phyloP scores from a whole-genome alignment of 2,113 vertebrate genomes.

The Stigmatopora nigra region DNA sequence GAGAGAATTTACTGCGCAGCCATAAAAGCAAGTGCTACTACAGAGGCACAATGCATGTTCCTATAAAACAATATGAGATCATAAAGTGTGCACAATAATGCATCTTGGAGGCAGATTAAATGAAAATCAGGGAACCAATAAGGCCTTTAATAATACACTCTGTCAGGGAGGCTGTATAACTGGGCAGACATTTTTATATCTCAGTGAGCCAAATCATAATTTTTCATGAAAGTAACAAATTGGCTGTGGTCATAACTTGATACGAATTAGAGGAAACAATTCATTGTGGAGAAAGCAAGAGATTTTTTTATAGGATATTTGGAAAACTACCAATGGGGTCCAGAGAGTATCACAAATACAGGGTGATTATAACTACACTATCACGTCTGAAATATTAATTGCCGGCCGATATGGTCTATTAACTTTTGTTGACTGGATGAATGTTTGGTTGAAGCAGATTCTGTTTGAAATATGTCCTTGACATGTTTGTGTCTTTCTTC shows the following conservation, averaged over 20 bases:
- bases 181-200: conserved; percentile 39
- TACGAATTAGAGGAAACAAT: conserved; percentile 1
- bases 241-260: conserved; percentile 1
- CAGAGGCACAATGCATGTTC: conserved; percentile 70
- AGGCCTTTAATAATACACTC: conserved; percentile 71
- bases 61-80: conserved; percentile 77
- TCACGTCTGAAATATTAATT: conserved; percentile 1
- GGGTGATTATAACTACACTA: neutral
- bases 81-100: conserved; percentile 72
- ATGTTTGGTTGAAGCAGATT: neutral
- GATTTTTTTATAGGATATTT: neutral
- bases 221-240: conserved; percentile 28
- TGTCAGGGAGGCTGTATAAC: conserved; percentile 61
- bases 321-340: neutral
- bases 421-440: neutral
- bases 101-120: conserved; percentile 71
- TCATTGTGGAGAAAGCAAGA: neutral
- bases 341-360: neutral
- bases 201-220: conserved; percentile 20
- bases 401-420: neutral
- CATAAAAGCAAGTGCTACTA: conserved; percentile 62
- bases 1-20: conserved; percentile 63
- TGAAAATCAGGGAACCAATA: conserved; percentile 77
- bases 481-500: conserved; percentile 21
- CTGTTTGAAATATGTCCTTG: neutral